Percentiles rank a stretch among this genome's conserved stretches.
Evolutionary conservation across 2,113 vertebrate species (phyloP).

Genomic region (Nansenia antarctica): DNA sequence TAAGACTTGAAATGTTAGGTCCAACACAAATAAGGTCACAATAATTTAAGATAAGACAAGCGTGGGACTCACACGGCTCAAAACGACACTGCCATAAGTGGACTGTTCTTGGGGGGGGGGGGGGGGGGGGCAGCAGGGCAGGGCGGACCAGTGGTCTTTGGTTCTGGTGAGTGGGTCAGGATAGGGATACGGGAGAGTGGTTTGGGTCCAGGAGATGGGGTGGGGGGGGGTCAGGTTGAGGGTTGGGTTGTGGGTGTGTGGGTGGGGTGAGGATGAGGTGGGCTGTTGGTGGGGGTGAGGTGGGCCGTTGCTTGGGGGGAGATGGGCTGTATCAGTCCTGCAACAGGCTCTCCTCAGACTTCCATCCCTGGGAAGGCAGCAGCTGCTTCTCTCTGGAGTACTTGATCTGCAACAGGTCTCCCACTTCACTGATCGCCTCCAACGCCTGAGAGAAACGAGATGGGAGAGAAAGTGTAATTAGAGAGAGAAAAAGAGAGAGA

Average conservation of each 20-base stretch:
- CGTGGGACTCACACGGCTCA: not conserved
- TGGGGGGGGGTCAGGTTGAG: no score
- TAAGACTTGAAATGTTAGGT: slow-evolving; percentile 36
- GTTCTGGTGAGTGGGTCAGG: no score
- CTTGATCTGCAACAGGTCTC: slow-evolving; percentile 91
- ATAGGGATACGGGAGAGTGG: no score
- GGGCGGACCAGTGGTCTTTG: no score
- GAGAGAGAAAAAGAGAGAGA: no score
- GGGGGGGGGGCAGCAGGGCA: no score
- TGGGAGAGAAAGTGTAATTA: no score
- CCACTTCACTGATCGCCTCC: slow-evolving; percentile 89
- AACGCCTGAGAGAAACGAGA: slow-evolving; percentile 75
- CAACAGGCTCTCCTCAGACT: slow-evolving; percentile 87
- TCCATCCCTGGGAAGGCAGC: slow-evolving; percentile 81
- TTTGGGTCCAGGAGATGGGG: no score
- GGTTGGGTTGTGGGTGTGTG: no score
- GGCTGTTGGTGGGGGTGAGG: not conserved
- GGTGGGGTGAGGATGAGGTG: not conserved
- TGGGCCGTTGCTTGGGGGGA: not conserved
- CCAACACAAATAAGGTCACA: slow-evolving; percentile 26
- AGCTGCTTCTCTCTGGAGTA: slow-evolving; percentile 82
- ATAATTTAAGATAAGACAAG: slow-evolving; percentile 38
- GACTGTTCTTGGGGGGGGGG: slow-evolving; percentile 19
- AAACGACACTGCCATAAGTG: slow-evolving; percentile 12
- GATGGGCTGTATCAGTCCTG: slow-evolving; percentile 73